Evolutionary conservation across 1,140 invertebrate genomes (phyloP), one percentile per base, ranked within the genome.

Genomic region (Formica selysi): DNA sequence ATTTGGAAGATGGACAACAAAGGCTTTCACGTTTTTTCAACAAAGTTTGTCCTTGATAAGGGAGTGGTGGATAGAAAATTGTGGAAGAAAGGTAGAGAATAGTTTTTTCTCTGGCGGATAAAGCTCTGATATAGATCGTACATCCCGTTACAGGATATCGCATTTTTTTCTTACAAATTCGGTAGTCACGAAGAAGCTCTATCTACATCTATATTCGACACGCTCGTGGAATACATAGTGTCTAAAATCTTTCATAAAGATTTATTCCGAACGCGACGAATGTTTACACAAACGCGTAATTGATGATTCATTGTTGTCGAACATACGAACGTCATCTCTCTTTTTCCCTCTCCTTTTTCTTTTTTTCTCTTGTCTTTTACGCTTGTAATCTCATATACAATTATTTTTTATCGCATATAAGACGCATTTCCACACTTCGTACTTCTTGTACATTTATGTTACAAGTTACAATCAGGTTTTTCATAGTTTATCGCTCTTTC

Each of bases 371-470:
- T 19, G 8, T 57, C 48, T 26, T n/a, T 65, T 22, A 54, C 16
- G 6, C 11, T 78, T 3, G 5, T 16, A 44, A 11, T 16, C 36
- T 61, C 44, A 13, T 22, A 41, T 26, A 68, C 22, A 61, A 8
- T 36, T 16, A 13, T 51, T 54, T 61, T 26, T 48, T 8, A 48
- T 22, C 16, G 10, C 4, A 71, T 54, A 80, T 11, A 22, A 73
- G 36, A 59, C 16, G 2, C 44, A 26, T 57, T 57, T 10, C 44
- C 8, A 1, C 22, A 6, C 16, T 29, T n/a, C 19, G 13, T 8
- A 13, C 22, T 26, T 54, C n/a, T 57, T 41, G 16, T 70, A 79
- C 6, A 65, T 29, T 54, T 68, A 36, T 38, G 8, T 59, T 81
- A 79, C 38, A 81, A 32, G 11, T 73, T 62, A 83, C 41, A 48